Evolutionary conservation across 2,888 invertebrate species (phyloP).

Genomic region (Phania funesta): DNA sequence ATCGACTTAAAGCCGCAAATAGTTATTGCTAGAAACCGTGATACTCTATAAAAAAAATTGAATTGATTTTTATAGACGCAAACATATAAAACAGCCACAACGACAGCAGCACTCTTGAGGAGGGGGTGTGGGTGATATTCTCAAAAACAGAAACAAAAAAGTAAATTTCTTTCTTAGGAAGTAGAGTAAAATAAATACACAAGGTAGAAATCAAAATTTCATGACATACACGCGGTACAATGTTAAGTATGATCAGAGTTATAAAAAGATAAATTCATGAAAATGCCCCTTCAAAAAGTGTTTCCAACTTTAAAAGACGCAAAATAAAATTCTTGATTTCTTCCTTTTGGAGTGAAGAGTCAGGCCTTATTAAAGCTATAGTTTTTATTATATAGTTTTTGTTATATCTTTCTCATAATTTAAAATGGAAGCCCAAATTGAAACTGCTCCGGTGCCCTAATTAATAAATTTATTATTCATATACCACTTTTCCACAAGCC

Average conservation of each 20-base stretch:
- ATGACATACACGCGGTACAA: slow-evolving; percentile 42
- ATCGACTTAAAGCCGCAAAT: slow-evolving; percentile 31
- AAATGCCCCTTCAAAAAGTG: not conserved
- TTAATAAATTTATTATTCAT: too few relatives aligned
- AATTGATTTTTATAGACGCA: slow-evolving; percentile 51
- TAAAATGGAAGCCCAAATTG: too few relatives aligned
- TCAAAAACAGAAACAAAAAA: not conserved
- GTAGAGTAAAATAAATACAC: not conserved
- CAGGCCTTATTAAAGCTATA: too few relatives aligned
- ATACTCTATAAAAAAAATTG: slow-evolving; percentile 58
- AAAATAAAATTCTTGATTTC: too few relatives aligned
- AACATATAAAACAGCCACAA: slow-evolving; percentile 27
- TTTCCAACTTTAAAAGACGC: too few relatives aligned
- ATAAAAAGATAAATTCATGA: not conserved
- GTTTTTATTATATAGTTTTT: too few relatives aligned
- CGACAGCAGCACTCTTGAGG: not conserved
- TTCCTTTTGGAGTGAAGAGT: too few relatives aligned
- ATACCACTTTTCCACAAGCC: too few relatives aligned
- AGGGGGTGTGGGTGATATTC: slow-evolving; percentile 50
- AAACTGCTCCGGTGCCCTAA: too few relatives aligned
- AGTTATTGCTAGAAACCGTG: slow-evolving; percentile 52
- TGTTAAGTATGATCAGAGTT: not conserved
- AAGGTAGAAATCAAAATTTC: slow-evolving; percentile 39
- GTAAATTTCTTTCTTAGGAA: slow-evolving; percentile 52
- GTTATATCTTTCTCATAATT: too few relatives aligned